Evolutionary conservation across 1,140 invertebrate species (phyloP), one percentile per base, ranked within the genome.

Genomic region (Probaryconus sp.): DNA sequence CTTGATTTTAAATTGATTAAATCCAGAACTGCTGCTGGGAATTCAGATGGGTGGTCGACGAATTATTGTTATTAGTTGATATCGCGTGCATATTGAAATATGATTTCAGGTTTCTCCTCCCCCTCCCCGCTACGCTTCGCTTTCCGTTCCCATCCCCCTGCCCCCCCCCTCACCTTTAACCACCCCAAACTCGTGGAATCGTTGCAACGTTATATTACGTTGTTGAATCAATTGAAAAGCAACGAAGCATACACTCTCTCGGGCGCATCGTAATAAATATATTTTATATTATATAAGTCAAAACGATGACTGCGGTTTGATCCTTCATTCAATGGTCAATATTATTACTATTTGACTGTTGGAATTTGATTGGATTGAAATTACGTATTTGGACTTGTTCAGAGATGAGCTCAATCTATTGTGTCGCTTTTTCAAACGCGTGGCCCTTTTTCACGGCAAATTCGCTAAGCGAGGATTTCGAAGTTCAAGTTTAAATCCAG

Each of bases 31-130:
- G 50, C 63, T 60, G 63, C 45, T 73, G 61, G 70, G 70, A 73
- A 67, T 73, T 67, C 47, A 60, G 70, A 67, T 51, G 63, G 48
- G 20, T 55, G 71, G 64, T 67, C 71, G 61, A 17, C 43, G 64
- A 75, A 69, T 75, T 74, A 74, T 74, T 74, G 63, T 74, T 74
- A 74, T 74, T 74, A 74, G 70, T 74, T 74, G 63, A 74, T 68
- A 68, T 63, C 63, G 48, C 26, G 70, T 60, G 55, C 70, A 74
- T 61, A 74, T 74, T 74, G 70, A 72, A 65, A 74, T 67, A 48
- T 63, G 56, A 74, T 74, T 74, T 67, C 70, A 67, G 55, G 61
- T 10, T 63, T 47, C 43, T 56, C 26, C n/a, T 18, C 5, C 18
- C 33, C 31, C 10, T 13, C 3, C 16, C 28, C n/a, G n/a, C n/a